These are phyloP conservation scores for Perdix hodgsoniae DNA, from an alignment of 2,797 vertebrate genomes.

Conservation along the genomic window DNA sequence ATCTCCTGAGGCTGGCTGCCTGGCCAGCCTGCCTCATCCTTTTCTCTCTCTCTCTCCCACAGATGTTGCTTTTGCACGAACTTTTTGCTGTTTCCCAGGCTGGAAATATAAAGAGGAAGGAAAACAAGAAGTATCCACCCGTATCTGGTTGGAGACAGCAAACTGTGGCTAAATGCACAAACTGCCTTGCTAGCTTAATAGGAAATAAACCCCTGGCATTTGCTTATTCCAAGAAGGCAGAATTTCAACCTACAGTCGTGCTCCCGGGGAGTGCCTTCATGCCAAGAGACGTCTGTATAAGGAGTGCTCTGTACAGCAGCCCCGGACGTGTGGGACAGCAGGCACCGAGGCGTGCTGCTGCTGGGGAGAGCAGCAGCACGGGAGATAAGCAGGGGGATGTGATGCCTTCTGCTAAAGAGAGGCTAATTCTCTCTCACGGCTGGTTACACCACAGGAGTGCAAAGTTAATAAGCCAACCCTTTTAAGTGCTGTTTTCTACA, in stretches of 20 bases:
- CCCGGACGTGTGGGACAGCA: rapidly evolving
- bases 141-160: background rate
- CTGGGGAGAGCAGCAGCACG: rapidly evolving
- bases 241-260: background rate
- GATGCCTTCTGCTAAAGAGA: background rate
- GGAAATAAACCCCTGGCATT: background rate
- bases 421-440: rapidly evolving
- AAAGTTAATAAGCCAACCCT: too few relatives aligned
- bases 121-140: constrained; percentile 28
- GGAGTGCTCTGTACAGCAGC: background rate
- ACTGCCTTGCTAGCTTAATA: background rate
- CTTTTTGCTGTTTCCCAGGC: background rate
- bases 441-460: background rate
- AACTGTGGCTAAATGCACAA: background rate
- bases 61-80: constrained; percentile 15
- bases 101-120: constrained; percentile 52
- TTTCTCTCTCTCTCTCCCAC: background rate
- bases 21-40: background rate
- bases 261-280: background rate
- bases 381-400: background rate
- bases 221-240: background rate
- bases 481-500: rapidly evolving
- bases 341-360: background rate
- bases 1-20: constrained; percentile 50
- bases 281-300: background rate